Percentiles rank a stretch among this genome's conserved stretches.
phyloP scores from a whole-genome alignment of 1,140 invertebrate species.

The Oedothorax gibbosus region DNA sequence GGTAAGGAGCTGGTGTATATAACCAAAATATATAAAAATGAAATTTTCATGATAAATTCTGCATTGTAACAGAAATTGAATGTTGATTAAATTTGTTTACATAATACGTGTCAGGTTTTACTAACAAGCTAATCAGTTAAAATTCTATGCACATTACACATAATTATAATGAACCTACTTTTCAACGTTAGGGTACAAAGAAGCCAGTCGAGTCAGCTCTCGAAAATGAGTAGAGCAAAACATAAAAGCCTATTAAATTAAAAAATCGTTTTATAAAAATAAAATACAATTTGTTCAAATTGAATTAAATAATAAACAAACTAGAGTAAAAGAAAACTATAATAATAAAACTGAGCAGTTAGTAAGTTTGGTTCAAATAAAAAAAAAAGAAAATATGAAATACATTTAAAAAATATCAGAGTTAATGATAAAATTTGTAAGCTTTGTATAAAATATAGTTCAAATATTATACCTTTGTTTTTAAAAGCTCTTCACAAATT shows the following conservation, averaged over 20 bases:
- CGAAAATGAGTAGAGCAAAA: conserved; percentile 88
- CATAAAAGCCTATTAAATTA: conserved; percentile 74
- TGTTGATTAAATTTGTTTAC: no score
- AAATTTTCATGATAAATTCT: no score
- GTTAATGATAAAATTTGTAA: neutral
- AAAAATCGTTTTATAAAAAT: neutral
- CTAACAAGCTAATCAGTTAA: neutral
- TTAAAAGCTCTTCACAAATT: conserved; percentile 80
- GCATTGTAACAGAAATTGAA: no score
- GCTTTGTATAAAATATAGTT: neutral
- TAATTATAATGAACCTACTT: conserved; percentile 75
- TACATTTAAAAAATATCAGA: neutral
- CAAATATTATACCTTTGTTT: conserved; percentile 69
- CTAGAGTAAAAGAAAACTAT: conserved; percentile 43
- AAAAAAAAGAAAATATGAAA: neutral
- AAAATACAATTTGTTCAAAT: neutral
- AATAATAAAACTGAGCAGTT: neutral
- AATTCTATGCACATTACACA: neutral
- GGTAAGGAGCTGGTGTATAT: no score
- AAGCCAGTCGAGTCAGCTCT: conserved; percentile 78
- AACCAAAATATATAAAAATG: no score
- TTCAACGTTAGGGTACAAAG: conserved; percentile 81
- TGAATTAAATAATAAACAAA: neutral
- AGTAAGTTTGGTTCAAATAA: conserved; percentile 19
- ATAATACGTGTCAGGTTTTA: neutral